These are phyloP conservation scores for Beaufortia kweichowensis DNA, from an alignment of 2,113 vertebrate species.

Conservation along the genomic window DNA sequence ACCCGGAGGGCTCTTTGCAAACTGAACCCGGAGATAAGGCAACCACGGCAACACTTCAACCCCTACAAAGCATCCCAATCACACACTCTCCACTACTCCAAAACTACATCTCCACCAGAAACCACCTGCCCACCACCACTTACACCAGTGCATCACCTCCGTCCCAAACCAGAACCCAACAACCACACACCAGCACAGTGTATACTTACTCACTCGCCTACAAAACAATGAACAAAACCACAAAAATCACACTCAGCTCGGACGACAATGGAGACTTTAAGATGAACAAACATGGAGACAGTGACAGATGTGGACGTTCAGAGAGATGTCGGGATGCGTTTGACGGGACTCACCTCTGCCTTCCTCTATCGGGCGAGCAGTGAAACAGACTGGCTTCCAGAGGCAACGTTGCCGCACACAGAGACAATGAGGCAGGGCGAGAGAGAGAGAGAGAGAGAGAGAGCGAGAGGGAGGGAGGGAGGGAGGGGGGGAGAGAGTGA, in stretches of 20 bases:
- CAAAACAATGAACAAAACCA: constrained; percentile 15
- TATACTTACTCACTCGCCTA: neutral
- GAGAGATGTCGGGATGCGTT: constrained; percentile 39
- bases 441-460: constrained; percentile 56
- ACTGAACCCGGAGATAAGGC: constrained; percentile 11
- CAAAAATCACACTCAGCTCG: constrained; percentile 9
- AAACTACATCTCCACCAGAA: neutral
- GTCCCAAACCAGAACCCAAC: constrained; percentile 15
- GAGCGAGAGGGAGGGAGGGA: constrained; percentile 26
- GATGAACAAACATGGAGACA: neutral
- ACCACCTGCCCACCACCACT: constrained; percentile 4
- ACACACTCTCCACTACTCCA: constrained; percentile 55
- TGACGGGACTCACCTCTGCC: constrained; percentile 69
- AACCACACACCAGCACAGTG: neutral
- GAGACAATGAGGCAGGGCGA: constrained; percentile 71
- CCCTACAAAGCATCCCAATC: neutral
- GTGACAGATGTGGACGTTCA: neutral
- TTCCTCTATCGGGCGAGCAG: constrained; percentile 51
- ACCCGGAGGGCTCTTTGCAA: constrained; percentile 14
- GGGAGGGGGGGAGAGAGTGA: constrained; percentile 46
- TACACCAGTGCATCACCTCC: neutral
- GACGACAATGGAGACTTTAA: constrained; percentile 14
- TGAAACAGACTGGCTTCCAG: constrained; percentile 57
- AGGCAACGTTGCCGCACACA: constrained; percentile 54
- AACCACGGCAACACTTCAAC: constrained; percentile 7